Evolutionary conservation across 2,113 vertebrate species (phyloP).

Genomic region (Cynoglossus semilaevis): DNA sequence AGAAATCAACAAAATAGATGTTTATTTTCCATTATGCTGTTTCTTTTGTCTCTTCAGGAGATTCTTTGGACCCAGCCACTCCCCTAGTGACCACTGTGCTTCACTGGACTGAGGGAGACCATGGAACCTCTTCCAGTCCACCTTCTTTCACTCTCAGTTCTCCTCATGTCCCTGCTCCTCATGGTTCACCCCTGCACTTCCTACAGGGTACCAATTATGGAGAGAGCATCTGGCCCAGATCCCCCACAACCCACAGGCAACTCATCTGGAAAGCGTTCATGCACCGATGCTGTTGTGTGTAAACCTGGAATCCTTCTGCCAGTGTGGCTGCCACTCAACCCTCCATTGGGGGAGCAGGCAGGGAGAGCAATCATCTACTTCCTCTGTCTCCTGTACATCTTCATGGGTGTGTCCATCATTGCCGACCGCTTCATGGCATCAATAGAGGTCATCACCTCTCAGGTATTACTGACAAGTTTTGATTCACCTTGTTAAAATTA

Average conservation of each 20-base stretch:
- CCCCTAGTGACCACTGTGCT: conserved; percentile 30
- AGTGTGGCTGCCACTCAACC: conserved; percentile 86
- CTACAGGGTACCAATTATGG: conserved; percentile 34
- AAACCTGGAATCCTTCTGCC: conserved; percentile 85
- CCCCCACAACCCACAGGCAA: conserved; percentile 50
- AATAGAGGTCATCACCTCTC: conserved; percentile 96
- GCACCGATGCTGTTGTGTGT: conserved; percentile 74
- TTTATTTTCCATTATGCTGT: background rate
- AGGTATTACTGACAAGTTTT: conserved; percentile 71
- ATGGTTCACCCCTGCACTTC: conserved; percentile 54
- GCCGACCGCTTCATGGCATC: conserved; percentile 97
- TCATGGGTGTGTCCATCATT: conserved; percentile 93
- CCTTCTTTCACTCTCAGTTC: conserved; percentile 41
- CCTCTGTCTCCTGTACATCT: conserved; percentile 89
- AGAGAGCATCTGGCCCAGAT: conserved; percentile 38
- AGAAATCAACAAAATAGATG: too few relatives aligned
- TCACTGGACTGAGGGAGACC: conserved; percentile 36
- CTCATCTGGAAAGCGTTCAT: conserved; percentile 47
- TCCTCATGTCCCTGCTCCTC: conserved; percentile 44
- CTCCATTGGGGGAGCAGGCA: conserved; percentile 80
- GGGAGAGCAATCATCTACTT: conserved; percentile 89
- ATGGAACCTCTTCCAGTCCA: conserved; percentile 47
- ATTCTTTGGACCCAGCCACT: conserved; percentile 30
- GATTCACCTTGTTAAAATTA: background rate
- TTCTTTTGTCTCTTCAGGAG: conserved; percentile 38